Evolutionary conservation across 2,888 invertebrate species (phyloP).

Genomic region (Hirtodrosophila cameraria): DNA sequence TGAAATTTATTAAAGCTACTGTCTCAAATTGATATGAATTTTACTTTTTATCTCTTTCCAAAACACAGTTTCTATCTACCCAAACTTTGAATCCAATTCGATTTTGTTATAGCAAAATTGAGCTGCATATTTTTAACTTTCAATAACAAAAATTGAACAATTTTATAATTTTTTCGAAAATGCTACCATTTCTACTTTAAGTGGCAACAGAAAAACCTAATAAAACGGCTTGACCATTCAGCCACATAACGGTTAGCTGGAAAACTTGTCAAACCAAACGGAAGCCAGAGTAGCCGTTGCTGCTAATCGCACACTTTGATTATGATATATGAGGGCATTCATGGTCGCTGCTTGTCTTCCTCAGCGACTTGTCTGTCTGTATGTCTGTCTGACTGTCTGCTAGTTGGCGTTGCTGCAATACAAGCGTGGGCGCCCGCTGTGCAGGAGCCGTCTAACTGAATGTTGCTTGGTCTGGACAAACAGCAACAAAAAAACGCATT

Average conservation of each 20-base stretch:
- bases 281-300: constrained; percentile 58
- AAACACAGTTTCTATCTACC: no score
- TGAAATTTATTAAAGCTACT: no score
- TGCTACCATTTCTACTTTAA: no score
- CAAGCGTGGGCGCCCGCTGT: constrained; percentile 40
- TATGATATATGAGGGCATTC: constrained; percentile 65
- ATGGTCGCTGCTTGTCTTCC: constrained; percentile 32
- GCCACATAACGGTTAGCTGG: constrained; percentile 1
- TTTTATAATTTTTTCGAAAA: no score
- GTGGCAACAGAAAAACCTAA: no score
- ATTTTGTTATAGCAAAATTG: constrained; percentile 5
- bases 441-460: constrained; percentile 11
- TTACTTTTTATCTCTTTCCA: no score
- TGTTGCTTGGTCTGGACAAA: constrained; percentile 7
- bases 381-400: constrained; percentile 4
- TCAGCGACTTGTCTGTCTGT: not conserved
- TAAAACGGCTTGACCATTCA: constrained; percentile 11
- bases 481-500: constrained; percentile 75
- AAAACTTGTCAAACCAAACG: constrained; percentile 50
- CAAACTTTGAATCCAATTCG: no score
- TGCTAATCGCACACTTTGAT: constrained; percentile 65
- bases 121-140: no score
- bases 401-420: constrained; percentile 4
- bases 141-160: no score
- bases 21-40: no score